phyloP scores from a whole-genome alignment of 2,113 vertebrate species.

The Platanista minor region DNA sequence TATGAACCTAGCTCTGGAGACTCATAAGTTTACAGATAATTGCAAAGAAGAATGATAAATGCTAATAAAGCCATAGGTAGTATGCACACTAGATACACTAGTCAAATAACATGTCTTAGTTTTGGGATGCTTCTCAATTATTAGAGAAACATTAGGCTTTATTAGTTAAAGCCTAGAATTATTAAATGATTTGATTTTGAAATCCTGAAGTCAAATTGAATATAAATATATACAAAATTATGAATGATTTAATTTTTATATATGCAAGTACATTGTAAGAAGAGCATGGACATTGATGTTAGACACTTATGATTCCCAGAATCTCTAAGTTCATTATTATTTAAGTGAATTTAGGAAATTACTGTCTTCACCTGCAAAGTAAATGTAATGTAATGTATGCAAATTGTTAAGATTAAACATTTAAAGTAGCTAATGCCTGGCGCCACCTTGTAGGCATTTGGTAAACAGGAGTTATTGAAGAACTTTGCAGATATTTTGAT shows the following conservation, averaged over 20 bases:
- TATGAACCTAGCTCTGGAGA: background rate
- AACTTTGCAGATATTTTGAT: background rate
- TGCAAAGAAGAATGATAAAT: background rate
- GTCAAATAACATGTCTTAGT: background rate
- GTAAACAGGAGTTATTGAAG: background rate
- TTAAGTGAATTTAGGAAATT: background rate
- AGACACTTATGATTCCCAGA: background rate
- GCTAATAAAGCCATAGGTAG: background rate
- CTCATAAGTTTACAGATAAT: background rate
- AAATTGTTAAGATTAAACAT: background rate
- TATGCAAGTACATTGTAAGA: background rate
- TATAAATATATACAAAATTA: background rate
- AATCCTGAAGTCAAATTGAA: background rate
- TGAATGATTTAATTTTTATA: background rate
- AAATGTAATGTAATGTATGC: background rate
- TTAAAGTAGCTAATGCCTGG: background rate
- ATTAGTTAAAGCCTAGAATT: background rate
- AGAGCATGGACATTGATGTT: background rate
- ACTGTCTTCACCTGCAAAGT: background rate
- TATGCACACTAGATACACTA: background rate
- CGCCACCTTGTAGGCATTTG: background rate
- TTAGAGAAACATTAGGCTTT: background rate
- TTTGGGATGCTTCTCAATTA: background rate
- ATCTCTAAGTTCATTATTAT: background rate
- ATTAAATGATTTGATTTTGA: background rate